Percentiles rank a stretch among this genome's conserved stretches.
Evolutionary conservation across 2,113 vertebrate genomes (phyloP).

Genomic region (Nothobranchius furzeri): DNA sequence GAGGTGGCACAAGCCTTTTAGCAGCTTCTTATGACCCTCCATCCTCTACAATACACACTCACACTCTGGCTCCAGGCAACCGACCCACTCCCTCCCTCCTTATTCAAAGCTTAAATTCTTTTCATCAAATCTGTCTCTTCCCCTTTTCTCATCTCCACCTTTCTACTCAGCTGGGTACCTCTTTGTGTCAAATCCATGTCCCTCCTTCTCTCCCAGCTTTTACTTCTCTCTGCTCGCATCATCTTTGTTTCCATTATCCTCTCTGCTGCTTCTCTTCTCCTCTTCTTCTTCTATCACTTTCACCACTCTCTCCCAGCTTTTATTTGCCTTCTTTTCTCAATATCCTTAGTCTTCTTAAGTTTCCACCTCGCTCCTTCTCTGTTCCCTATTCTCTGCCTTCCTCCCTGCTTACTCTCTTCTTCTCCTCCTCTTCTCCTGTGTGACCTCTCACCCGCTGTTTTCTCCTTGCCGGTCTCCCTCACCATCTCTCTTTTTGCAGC

Average conservation of each 20-base stretch:
- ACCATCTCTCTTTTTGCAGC: slow-evolving; percentile 57
- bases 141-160: slow-evolving; percentile 65
- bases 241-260: slow-evolving; percentile 63
- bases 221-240: slow-evolving; percentile 29
- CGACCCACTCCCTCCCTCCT: slow-evolving; percentile 44
- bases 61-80: slow-evolving; percentile 55
- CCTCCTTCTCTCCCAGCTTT: slow-evolving; percentile 45
- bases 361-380: slow-evolving; percentile 50
- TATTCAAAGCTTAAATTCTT: slow-evolving; percentile 68
- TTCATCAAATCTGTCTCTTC: slow-evolving; percentile 65
- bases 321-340: slow-evolving; percentile 55
- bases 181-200: slow-evolving; percentile 66
- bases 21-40: slow-evolving; percentile 73
- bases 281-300: slow-evolving; percentile 48
- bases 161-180: slow-evolving; percentile 64
- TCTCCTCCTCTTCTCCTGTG: slow-evolving; percentile 26
- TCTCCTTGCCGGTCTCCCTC: slow-evolving; percentile 50
- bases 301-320: slow-evolving; percentile 37
- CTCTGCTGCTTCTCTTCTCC: slow-evolving; percentile 43
- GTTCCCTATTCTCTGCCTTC: slow-evolving; percentile 48
- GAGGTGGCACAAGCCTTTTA: slow-evolving; percentile 76
- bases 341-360: slow-evolving; percentile 54
- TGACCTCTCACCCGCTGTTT: slow-evolving; percentile 72
- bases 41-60: slow-evolving; percentile 59
- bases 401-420: slow-evolving; percentile 38